Conservation (phyloP, 2,888 invertebrate genomes). For the Drosophila bunnanda region DNA sequence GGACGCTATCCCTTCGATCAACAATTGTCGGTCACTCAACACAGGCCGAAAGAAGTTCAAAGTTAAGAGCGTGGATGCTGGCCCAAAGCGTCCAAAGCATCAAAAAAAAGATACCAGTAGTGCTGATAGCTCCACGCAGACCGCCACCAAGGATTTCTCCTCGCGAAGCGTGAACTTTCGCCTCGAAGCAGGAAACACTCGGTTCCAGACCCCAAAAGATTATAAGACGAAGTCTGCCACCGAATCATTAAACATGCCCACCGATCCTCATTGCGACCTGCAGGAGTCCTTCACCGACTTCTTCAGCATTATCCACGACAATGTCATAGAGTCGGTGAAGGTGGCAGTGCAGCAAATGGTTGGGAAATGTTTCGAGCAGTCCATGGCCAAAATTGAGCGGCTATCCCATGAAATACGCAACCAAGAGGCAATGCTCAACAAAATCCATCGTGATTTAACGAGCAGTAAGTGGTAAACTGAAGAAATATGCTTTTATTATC, state of each 20-base stretch:
- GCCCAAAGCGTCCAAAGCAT: neutral
- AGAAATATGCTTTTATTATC: too few relatives aligned
- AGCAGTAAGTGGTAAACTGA: conserved; percentile 58
- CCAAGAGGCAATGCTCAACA: conserved; percentile 51
- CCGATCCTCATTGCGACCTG: conserved; percentile 26
- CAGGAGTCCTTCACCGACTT: conserved; percentile 80
- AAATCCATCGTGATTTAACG: conserved; percentile 49
- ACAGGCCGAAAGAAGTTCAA: neutral
- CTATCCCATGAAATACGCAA: conserved; percentile 38
- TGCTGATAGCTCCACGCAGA: neutral
- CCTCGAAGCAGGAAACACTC: neutral
- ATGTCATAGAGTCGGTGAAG: conserved; percentile 79
- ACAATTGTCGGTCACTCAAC: neutral
- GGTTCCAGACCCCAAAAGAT: neutral
- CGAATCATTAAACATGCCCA: neutral
- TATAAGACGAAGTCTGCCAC: neutral
- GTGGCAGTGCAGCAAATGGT: conserved; percentile 45
- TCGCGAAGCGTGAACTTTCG: conserved; percentile 17
- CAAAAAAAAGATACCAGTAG: neutral
- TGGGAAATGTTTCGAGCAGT: conserved; percentile 51
- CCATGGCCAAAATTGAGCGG: conserved; percentile 45
- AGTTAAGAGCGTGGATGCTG: neutral
- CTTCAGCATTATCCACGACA: conserved; percentile 77
- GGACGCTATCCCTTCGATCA: neutral
- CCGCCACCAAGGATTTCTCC: neutral